phyloP scores from a whole-genome alignment of 2,797 vertebrate species.

The Premnoplex brunnescens region DNA sequence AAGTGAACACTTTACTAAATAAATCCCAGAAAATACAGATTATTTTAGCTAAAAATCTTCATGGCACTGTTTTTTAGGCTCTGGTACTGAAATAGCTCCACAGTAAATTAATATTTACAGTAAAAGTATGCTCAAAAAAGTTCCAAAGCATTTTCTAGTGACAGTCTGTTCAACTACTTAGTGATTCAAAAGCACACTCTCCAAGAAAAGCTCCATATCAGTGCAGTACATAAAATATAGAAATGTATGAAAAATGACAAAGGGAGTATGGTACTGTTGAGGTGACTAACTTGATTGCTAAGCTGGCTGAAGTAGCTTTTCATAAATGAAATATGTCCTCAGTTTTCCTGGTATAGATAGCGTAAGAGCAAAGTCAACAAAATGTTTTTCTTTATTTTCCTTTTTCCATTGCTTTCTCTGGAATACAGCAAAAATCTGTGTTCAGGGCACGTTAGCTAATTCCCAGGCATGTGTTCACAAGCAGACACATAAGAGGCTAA shows the following conservation, averaged over 20 bases:
- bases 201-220: conserved; percentile 14
- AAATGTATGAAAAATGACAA: conserved; percentile 49
- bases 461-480: not conserved
- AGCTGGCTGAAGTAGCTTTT: conserved; percentile 54
- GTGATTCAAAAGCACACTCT: conserved; percentile 45
- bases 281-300: conserved; percentile 51
- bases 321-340: conserved; percentile 52
- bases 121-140: conserved; percentile 35
- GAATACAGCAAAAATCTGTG: not conserved
- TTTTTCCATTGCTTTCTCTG: conserved; percentile 1
- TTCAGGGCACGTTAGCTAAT: not conserved
- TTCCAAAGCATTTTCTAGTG: conserved; percentile 39
- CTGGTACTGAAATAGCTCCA: conserved; percentile 14
- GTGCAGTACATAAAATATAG: conserved; percentile 48
- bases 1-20: not conserved
- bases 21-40: conserved; percentile 23
- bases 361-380: conserved; percentile 50
- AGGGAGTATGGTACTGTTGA: conserved; percentile 43
- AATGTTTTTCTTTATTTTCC: conserved; percentile 11
- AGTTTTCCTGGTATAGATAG: conserved; percentile 9
- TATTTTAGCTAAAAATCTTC: not conserved
- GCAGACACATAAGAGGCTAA: not conserved
- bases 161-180: conserved; percentile 40
- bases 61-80: conserved; percentile 6
- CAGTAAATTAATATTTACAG: conserved; percentile 60